Evolutionary conservation across 2,888 invertebrate species (phyloP), one percentile per base, ranked within the genome.

Genomic region (Lacanobia wlatinum): DNA sequence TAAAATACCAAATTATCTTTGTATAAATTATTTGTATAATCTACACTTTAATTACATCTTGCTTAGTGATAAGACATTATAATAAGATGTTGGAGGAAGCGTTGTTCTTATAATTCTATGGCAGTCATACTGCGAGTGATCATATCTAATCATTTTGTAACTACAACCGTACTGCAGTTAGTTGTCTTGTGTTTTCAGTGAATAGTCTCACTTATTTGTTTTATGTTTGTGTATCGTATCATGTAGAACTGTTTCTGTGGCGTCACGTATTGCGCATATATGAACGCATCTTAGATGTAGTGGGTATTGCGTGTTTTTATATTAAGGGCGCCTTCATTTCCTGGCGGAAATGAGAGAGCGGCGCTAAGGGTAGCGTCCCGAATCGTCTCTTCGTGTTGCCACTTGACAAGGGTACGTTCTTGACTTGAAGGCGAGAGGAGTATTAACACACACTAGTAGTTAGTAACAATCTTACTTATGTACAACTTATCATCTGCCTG

Each of bases 81-180:
- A 81, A 69, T 78, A 67, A 76, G 78, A 75, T 71, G 71, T 66
- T 67, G 66, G 46, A 65, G 70, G 78, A 74, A 73, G 76, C 82
- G 23, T 71, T 70, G 80, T 83, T 73, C 80, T 71, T 63, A 72
- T 78, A 83, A 78, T 84, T 78, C 73, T 73, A 69, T 69, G 53
- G 72, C 70, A 83, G 75, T 53, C 68, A 59, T 58, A 60, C 77
- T 52, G 70, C 69, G 69, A 77, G 73, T 81, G 77, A 86, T 88
- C 76, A 85, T 88, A 90, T 91, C 89, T 91, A 90, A 92, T 91
- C 89, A 86, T 74, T 83, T 78, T 88, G 85, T 88, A 88, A 89
- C 89, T 87, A 88, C 61, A 73, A 55, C 62, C 63, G 63, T 69
- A 52, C 18, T 75, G 66, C 66, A 59, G 59, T 48, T 64, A 40